phyloP scores from a whole-genome alignment of 2,888 invertebrate genomes.

The Zhengitettix transpicula region DNA sequence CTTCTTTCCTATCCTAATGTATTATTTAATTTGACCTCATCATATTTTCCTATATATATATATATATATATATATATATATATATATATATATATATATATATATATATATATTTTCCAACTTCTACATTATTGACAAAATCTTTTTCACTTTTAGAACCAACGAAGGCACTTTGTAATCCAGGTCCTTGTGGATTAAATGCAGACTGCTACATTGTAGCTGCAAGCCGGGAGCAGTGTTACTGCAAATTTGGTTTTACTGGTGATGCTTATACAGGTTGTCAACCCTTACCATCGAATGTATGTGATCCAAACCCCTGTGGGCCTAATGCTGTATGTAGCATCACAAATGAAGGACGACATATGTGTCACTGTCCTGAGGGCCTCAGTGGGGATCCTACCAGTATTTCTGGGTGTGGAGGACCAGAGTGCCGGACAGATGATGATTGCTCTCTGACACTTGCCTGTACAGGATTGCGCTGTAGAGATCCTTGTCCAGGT shows the following conservation, averaged over 20 bases:
- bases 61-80: too few species aligned
- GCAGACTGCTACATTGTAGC: conserved; percentile 65
- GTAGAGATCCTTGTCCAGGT: conserved; percentile 67
- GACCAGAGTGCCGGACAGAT: conserved; percentile 66
- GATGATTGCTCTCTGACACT: conserved; percentile 54
- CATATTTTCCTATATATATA: too few species aligned
- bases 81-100: too few species aligned
- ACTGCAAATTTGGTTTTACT: conserved; percentile 53
- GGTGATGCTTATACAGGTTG: conserved; percentile 74
- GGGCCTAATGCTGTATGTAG: conserved; percentile 61
- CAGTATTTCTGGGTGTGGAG: conserved; percentile 48
- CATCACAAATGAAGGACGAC: conserved; percentile 47
- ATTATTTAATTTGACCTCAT: too few species aligned
- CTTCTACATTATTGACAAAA: too few species aligned
- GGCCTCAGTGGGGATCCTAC: conserved; percentile 65
- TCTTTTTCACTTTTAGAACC: conserved; percentile 28
- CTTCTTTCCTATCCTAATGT: too few species aligned
- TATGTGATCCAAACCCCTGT: conserved; percentile 66
- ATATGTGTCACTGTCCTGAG: conserved; percentile 53
- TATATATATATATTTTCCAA: too few species aligned
- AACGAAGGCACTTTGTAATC: conserved; percentile 49
- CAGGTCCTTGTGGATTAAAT: conserved; percentile 68
- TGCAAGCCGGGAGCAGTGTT: conserved; percentile 68
- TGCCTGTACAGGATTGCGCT: conserved; percentile 66
- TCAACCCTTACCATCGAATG: conserved; percentile 44